Evolutionary conservation across 2,888 invertebrate species (phyloP), one percentile per base, ranked within the genome.

Genomic region (Diarsia brunnea): DNA sequence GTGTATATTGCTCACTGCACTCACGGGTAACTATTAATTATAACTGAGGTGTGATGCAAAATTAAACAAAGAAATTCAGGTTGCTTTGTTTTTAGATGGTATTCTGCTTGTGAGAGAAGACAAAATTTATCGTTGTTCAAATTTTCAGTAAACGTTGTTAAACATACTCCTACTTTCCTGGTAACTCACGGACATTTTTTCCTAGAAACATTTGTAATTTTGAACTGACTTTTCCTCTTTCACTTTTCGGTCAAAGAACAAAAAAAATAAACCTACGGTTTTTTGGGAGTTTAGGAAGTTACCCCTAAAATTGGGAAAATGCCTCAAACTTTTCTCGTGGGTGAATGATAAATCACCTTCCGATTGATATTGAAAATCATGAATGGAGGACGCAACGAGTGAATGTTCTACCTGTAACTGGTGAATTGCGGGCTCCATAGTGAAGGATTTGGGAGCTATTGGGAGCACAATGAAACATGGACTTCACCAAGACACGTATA

Each of bases 1-100:
- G 69, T 82, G 81, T 86, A 84, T 84, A 67, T 65, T 66, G 16
- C 73, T 31, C 31, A 63, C 24, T 63, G 21, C 31, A 31, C 14
- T 60, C 12, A 49, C 58, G 38, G 38, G 21, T 12, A 49, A 58
- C 47, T 24, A 43, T 60, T 58, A 21, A 58, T 69, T 70, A 38
- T 43, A 27, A 49, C 16, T 4, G 8, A 24, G 19, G 21, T 31
- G 69, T 24, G 49, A 31, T n/a, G 43, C 1, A 71, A 14, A 31
- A 1, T 31, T 68, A 19, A 19, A 19, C 4, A 45, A n/a, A 1
- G 1, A n/a, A 19, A 8, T 8, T 16, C 16, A 19, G 4, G 16
- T 19, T 27, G 21, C 12, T 27, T 27, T n/a, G 16, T 58, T 31
- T 27, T 21, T 71, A 55, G 55, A 16, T 49, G 43, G 27, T 43